phyloP scores from a whole-genome alignment of 2,113 vertebrate genomes.

The Brachyhypopomus gauderio region DNA sequence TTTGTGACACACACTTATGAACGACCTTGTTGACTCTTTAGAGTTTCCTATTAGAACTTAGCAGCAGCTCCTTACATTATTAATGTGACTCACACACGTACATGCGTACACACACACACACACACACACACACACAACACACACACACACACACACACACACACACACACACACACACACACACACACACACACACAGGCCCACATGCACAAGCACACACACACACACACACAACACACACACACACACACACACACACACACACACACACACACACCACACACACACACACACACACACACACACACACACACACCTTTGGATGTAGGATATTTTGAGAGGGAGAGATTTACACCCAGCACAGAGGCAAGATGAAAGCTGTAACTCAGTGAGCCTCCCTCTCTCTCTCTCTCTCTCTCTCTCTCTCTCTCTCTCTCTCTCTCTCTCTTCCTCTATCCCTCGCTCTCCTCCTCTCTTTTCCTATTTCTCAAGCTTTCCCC shows the following conservation, averaged over 20 bases:
- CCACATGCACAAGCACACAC: not conserved
- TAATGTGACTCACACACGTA: not conserved
- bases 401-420: not conserved
- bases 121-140: conserved; percentile 3
- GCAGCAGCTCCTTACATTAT: not conserved
- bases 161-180: conserved; percentile 4
- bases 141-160: not conserved
- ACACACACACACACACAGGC: not conserved
- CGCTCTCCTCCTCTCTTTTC: not conserved
- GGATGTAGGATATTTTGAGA: not conserved
- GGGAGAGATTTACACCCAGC: conserved; percentile 9
- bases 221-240: conserved; percentile 3
- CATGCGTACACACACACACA: not conserved
- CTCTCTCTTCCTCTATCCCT: not conserved
- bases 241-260: not conserved
- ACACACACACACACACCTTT: not conserved
- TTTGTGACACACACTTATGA: not conserved
- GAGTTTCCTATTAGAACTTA: conserved; percentile 1
- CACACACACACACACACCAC: not conserved
- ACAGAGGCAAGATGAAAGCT: conserved; percentile 3
- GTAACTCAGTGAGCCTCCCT: not conserved
- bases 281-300: conserved; percentile 4
- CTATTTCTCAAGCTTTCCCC: not conserved
- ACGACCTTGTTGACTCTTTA: not conserved
- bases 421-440: not conserved